Conservation (phyloP, 2,113 vertebrate species). For the Cyanoliseus patagonus region DNA sequence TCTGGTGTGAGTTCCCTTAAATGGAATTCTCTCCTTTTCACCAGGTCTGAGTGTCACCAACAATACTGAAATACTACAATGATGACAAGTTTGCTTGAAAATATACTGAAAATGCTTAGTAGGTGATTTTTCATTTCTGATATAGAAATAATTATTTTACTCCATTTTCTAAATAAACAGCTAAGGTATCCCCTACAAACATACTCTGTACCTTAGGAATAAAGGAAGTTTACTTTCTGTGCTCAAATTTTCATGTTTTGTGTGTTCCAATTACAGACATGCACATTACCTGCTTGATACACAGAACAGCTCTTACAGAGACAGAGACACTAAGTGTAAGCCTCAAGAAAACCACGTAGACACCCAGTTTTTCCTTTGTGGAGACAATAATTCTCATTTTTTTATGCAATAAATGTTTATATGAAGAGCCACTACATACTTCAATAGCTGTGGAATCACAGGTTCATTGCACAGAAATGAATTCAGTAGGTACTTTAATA, state of each 20-base stretch:
- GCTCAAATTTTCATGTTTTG: neutral
- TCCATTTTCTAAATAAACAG: neutral
- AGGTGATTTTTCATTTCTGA: constrained; percentile 41
- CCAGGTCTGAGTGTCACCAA: neutral
- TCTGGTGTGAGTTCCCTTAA: neutral
- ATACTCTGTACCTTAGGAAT: neutral
- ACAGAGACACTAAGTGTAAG: neutral
- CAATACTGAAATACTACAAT: neutral
- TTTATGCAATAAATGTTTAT: neutral
- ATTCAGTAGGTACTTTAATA: neutral
- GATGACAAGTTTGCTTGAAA: neutral
- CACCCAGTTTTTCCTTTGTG: neutral
- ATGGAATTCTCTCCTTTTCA: neutral
- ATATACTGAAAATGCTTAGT: neutral
- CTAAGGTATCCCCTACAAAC: neutral
- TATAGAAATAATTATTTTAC: neutral
- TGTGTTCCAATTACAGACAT: neutral
- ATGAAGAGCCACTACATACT: neutral
- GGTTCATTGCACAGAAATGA: neutral
- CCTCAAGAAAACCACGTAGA: neutral
- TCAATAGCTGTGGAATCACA: neutral
- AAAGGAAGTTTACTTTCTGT: neutral
- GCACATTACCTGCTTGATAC: neutral
- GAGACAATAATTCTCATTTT: neutral
- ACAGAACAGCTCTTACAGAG: neutral